phyloP scores from a whole-genome alignment of 2,113 vertebrate species.

The Aspiorhynchus laticeps region DNA sequence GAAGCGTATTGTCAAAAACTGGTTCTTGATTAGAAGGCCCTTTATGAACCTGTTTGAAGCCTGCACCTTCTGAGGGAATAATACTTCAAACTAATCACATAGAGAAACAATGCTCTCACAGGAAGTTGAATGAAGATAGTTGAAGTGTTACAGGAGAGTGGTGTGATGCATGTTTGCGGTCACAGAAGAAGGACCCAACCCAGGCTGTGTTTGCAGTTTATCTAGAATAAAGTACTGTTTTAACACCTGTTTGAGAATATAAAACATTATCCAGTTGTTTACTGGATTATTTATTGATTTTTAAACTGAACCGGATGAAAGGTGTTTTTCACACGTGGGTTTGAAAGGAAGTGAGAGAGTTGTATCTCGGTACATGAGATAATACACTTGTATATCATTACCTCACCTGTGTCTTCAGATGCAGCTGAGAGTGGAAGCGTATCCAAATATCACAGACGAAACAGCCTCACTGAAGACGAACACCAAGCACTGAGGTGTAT shows the following conservation, averaged over 20 bases:
- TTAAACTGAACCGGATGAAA: neutral
- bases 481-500: neutral
- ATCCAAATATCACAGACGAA: neutral
- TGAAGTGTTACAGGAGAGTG: neutral
- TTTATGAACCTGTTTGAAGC: neutral
- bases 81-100: neutral
- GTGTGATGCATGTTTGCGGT: neutral
- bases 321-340: neutral
- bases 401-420: neutral
- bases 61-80: neutral
- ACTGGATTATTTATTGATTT: neutral
- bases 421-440: neutral
- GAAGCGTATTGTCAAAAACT: neutral
- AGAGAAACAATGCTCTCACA: neutral
- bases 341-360: neutral
- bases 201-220: neutral
- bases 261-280: neutral
- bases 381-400: neutral
- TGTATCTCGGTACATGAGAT: neutral
- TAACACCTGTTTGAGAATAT: neutral
- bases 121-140: neutral
- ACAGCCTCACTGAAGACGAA: neutral
- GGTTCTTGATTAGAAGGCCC: neutral
- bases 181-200: neutral
- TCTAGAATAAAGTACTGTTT: neutral